Evolutionary conservation across 2,888 invertebrate genomes (phyloP).

Genomic region (Drosophila maculinotata): DNA sequence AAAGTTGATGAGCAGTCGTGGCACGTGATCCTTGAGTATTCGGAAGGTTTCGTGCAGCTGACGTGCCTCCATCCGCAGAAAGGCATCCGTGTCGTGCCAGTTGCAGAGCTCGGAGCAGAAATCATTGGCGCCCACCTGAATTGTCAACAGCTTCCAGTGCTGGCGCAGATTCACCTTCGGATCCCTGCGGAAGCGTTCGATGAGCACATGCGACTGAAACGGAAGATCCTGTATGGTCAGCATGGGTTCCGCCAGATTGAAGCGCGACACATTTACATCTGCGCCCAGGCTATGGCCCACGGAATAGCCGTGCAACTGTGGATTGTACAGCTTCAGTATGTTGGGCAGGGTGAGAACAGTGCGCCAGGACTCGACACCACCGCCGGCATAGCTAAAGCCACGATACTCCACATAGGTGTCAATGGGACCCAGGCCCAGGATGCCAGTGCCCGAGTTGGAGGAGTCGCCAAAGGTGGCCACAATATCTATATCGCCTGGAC

Average conservation of each 20-base stretch:
- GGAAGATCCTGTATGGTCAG: slow-evolving; percentile 87
- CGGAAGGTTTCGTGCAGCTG: slow-evolving; percentile 84
- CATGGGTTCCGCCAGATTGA: slow-evolving; percentile 87
- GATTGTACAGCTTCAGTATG: slow-evolving; percentile 88
- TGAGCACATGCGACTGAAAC: slow-evolving; percentile 86
- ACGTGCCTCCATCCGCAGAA: slow-evolving; percentile 85
- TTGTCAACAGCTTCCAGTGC: slow-evolving; percentile 88
- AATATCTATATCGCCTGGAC: slow-evolving; percentile 88
- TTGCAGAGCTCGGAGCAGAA: slow-evolving; percentile 87
- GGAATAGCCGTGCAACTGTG: slow-evolving; percentile 87
- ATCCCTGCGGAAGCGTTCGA: slow-evolving; percentile 86
- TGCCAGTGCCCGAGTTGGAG: slow-evolving; percentile 86
- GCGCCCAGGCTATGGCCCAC: slow-evolving; percentile 85
- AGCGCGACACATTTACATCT: slow-evolving; percentile 77
- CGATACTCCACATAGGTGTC: slow-evolving; percentile 85
- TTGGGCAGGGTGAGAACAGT: slow-evolving; percentile 86
- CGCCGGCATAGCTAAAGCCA: slow-evolving; percentile 85
- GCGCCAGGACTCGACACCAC: slow-evolving; percentile 86
- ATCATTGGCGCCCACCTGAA: slow-evolving; percentile 88
- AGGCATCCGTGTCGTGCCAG: slow-evolving; percentile 81
- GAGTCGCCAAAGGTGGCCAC: slow-evolving; percentile 88
- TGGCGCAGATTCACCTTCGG: slow-evolving; percentile 86
- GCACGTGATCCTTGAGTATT: slow-evolving; percentile 86
- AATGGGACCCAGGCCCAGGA: slow-evolving; percentile 56
- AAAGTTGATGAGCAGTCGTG: slow-evolving; percentile 87